A percentile compares a stretch with the other conserved stretches of the same genome.
phyloP scores from a whole-genome alignment of 1,140 invertebrate species.

The Acyrthosiphon pisum region DNA sequence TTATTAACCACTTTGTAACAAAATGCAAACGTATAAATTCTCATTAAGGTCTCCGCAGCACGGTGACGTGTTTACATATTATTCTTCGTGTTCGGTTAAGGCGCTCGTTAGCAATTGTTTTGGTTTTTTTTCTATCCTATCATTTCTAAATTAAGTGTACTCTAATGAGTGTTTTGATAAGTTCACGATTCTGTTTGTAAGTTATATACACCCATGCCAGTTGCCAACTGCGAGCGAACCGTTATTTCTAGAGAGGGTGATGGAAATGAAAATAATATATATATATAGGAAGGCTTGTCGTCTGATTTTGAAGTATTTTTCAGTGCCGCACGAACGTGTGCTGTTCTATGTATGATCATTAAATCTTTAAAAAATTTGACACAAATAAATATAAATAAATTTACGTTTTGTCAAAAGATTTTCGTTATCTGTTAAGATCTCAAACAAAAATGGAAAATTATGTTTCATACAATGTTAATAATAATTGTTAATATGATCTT shows the following conservation, averaged over 20 bases:
- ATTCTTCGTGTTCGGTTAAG: background rate
- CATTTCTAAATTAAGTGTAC: slow-evolving; percentile 11
- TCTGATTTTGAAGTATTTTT: background rate
- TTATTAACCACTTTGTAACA: background rate
- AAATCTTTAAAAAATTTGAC: background rate
- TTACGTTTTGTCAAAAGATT: background rate
- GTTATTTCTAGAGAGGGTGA: background rate
- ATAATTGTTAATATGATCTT: background rate
- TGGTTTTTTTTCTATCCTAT: background rate
- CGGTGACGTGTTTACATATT: slow-evolving; percentile 14
- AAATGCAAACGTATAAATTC: slow-evolving; percentile 35
- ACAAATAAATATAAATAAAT: background rate
- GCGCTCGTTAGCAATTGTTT: slow-evolving; percentile 15
- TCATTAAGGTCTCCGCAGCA: background rate
- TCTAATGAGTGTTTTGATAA: slow-evolving; percentile 7
- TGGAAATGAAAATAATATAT: background rate
- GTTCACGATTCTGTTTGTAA: background rate
- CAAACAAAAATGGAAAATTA: background rate
- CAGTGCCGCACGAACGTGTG: background rate
- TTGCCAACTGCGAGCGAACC: background rate
- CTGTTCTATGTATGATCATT: background rate
- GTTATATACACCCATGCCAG: background rate
- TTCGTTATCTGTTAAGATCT: background rate
- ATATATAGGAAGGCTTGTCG: background rate
- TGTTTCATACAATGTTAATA: background rate